Evolutionary conservation across 2,797 vertebrate genomes (phyloP), one percentile per base, ranked within the genome.

Genomic region (Eospalax fontanierii): DNA sequence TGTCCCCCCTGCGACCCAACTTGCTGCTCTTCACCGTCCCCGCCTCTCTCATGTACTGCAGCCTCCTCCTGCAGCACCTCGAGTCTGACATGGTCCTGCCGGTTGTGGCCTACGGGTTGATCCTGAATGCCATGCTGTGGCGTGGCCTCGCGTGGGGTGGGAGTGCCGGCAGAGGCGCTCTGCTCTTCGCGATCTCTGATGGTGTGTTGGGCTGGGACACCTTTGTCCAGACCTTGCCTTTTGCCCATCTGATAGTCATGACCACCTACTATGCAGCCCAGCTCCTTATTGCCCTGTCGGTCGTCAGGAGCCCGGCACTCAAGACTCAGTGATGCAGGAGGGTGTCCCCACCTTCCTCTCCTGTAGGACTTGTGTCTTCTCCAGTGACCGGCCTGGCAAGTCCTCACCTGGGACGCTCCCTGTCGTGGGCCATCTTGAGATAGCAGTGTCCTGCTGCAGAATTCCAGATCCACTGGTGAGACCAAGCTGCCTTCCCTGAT

Each of bases 221-320:
- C 12, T 99, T 99, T 75, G 98, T 98, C 38, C 97, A 94, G 12
- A 63, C 94, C 0, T 46, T 98, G 30, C 91, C 97, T 1, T 68
- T 79, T 0, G 96, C 98, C 7, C 96, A 94, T 4, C 14, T 91
- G 12, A 1, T 98, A 46, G 95, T 99, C 93, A 99, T 99, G 99
- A 95, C 91, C 28, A 99, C 99, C 4, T 99, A 99, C 95, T 99
- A 99, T 75, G 83, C 98, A 0, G 99, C 99, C 1, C 99, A 99
- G 98, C 43, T 98, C 26, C 97, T 99, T 18, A 99, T 99, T 0
- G 96, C 99, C 0, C 89, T 95, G 28, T 98, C 98, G 0, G 88
- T 71, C 28, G 50, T 91, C 96, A 94, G 90, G 74, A 97, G 97
- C 35, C 30, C 14, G 0, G 50, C 26, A 14, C 70, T 26, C 87